Evolutionary conservation across 1,140 invertebrate genomes (phyloP).

Genomic region (Zaprionus capensis): DNA sequence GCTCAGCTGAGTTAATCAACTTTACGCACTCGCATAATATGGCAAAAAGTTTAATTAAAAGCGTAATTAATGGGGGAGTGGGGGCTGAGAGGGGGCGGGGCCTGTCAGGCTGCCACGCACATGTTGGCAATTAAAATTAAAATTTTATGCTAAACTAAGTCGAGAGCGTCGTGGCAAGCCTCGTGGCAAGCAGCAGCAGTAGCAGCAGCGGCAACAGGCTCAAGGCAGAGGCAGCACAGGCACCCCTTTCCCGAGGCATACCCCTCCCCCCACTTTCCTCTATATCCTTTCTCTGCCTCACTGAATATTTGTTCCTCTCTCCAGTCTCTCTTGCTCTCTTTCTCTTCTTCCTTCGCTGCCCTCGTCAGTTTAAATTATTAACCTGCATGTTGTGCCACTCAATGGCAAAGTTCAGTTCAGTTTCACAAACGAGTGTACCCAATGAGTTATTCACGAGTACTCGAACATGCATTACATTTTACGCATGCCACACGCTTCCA

Average conservation of each 20-base stretch:
- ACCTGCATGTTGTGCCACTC: constrained; percentile 45
- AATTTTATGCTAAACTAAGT: constrained; percentile 83
- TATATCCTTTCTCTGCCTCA: not conserved
- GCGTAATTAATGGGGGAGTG: constrained; percentile 67
- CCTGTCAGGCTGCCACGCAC: constrained; percentile 65
- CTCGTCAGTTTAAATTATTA: constrained; percentile 53
- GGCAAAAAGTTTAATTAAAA: constrained; percentile 80
- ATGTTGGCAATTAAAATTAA: constrained; percentile 82
- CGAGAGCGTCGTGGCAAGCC: constrained; percentile 57
- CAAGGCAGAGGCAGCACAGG: not conserved
- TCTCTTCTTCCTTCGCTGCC: not conserved
- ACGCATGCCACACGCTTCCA: constrained; percentile 42
- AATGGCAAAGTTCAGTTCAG: constrained; percentile 55
- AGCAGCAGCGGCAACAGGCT: constrained; percentile 24
- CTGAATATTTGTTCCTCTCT: not conserved
- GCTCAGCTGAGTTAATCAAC: constrained; percentile 68
- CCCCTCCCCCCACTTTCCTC: not conserved
- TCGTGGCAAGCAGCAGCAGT: constrained; percentile 9
- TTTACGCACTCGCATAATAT: constrained; percentile 75
- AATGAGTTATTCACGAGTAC: constrained; percentile 47
- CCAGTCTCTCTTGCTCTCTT: too few species aligned
- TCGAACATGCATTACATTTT: constrained; percentile 52
- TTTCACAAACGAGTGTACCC: constrained; percentile 22
- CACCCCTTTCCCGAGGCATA: not conserved
- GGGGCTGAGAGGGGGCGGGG: not conserved